These are phyloP conservation scores for Phyllostomus hastatus DNA, from an alignment of 2,113 vertebrate genomes.

Conservation along the genomic window DNA sequence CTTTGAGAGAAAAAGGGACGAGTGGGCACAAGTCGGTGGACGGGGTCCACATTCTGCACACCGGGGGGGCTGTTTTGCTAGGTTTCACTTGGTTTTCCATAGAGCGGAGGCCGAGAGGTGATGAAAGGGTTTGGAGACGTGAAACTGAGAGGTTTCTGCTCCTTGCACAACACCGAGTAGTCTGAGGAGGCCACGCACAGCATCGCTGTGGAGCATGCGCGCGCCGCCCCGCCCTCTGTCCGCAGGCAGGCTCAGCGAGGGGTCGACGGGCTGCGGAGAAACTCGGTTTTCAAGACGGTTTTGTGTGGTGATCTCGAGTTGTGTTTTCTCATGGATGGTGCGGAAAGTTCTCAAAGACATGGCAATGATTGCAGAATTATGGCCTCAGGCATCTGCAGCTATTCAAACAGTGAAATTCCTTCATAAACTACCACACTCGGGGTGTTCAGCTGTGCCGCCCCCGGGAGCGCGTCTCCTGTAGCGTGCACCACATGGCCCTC, in stretches of 20 bases:
- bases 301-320: constrained; percentile 67
- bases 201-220: neutral
- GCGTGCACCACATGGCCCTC: neutral
- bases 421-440: neutral
- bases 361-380: constrained; percentile 66
- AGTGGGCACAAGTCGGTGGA: rapidly evolving
- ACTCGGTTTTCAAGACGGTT: constrained; percentile 55
- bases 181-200: neutral
- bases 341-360: constrained; percentile 67
- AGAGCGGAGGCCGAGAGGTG: constrained; percentile 1
- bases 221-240: constrained; percentile 42
- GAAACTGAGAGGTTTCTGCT: neutral
- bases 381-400: constrained; percentile 42
- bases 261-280: constrained; percentile 41
- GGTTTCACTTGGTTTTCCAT: neutral
- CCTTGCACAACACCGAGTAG: neutral
- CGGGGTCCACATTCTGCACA: neutral
- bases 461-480: neutral
- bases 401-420: constrained; percentile 48
- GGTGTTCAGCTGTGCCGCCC: neutral
- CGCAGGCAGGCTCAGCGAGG: constrained; percentile 19
- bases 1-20: neutral
- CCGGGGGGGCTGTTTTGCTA: neutral
- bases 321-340: constrained; percentile 64
- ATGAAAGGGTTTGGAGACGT: neutral